These are phyloP conservation scores for Agriotes lineatus DNA, from an alignment of 2,888 invertebrate species.

Conservation along the genomic window DNA sequence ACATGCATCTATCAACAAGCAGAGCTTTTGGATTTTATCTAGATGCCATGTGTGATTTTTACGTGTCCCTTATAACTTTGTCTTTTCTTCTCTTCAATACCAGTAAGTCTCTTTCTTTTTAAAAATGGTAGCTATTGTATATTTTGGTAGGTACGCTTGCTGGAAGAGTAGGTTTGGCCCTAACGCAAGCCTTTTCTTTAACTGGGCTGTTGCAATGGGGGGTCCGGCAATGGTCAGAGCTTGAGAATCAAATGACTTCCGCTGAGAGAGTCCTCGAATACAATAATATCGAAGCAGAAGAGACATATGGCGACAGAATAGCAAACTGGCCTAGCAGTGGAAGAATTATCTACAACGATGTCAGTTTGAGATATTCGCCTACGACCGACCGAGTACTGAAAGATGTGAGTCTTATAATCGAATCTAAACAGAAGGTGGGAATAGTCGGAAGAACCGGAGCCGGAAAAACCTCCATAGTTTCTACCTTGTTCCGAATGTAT, in stretches of 20 bases:
- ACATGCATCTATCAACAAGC: constrained; percentile 55
- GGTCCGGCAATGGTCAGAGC: constrained; percentile 88
- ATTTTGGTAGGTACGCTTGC: constrained; percentile 72
- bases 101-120: constrained; percentile 22
- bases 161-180: constrained; percentile 83
- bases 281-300: constrained; percentile 65
- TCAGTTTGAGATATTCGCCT: constrained; percentile 79
- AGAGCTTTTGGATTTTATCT: constrained; percentile 59
- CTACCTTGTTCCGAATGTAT: constrained; percentile 84
- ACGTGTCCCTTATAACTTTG: constrained; percentile 47
- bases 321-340: constrained; percentile 82
- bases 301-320: constrained; percentile 65
- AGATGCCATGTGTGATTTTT: constrained; percentile 56
- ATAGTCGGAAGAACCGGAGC: constrained; percentile 87
- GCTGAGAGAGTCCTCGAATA: constrained; percentile 81
- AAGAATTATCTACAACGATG: constrained; percentile 74
- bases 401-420: constrained; percentile 74
- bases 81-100: constrained; percentile 39
- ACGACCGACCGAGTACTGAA: constrained; percentile 80
- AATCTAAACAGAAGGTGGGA: constrained; percentile 79
- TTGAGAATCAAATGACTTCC: constrained; percentile 84
- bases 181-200: constrained; percentile 84
- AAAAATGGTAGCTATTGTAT: constrained; percentile 32
- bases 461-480: constrained; percentile 81
- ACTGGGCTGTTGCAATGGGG: constrained; percentile 77